A percentile compares a stretch with the other conserved stretches of the same genome.
These are phyloP conservation scores for Leptodirus hochenwartii DNA, from an alignment of 2,888 invertebrate genomes.

Conservation along the genomic window DNA sequence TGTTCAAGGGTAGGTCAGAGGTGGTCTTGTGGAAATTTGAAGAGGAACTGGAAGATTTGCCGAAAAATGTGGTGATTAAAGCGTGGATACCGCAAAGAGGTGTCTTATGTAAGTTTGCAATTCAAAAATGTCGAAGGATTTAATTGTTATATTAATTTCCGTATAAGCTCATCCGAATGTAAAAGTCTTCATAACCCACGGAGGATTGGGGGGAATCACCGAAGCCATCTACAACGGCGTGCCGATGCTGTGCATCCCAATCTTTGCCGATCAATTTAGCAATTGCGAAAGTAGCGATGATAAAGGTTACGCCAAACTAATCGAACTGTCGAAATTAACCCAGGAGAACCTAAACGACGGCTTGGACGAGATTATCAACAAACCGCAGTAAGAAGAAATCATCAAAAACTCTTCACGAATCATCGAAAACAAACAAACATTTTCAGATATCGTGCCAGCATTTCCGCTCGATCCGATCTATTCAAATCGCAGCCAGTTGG, in stretches of 20 bases:
- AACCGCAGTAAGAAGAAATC: conserved; percentile 15
- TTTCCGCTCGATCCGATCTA: conserved; percentile 13
- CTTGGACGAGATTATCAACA: conserved; percentile 23
- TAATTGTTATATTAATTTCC: neutral
- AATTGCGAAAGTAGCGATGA: conserved; percentile 27
- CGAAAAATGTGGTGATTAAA: conserved; percentile 9
- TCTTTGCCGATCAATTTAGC: conserved; percentile 31
- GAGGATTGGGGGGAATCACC: conserved; percentile 35
- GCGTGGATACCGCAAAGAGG: conserved; percentile 12
- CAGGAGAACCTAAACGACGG: conserved; percentile 24
- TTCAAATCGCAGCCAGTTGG: conserved; percentile 17
- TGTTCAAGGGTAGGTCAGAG: conserved; percentile 5
- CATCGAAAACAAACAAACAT: no score
- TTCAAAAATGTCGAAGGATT: neutral
- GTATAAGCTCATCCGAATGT: conserved; percentile 32
- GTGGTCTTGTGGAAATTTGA: conserved; percentile 12
- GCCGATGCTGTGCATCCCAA: conserved; percentile 33
- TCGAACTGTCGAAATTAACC: conserved; percentile 24
- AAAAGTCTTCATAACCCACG: conserved; percentile 37
- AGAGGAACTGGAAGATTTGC: conserved; percentile 7
- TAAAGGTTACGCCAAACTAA: conserved; percentile 24
- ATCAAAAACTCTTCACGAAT: no score
- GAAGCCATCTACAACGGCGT: conserved; percentile 32
- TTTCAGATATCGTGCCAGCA: no score
- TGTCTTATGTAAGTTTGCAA: conserved; percentile 9